Base-by-base conservation (phyloP, 2,888 invertebrate species). In the Aphidius colemani region DNA sequence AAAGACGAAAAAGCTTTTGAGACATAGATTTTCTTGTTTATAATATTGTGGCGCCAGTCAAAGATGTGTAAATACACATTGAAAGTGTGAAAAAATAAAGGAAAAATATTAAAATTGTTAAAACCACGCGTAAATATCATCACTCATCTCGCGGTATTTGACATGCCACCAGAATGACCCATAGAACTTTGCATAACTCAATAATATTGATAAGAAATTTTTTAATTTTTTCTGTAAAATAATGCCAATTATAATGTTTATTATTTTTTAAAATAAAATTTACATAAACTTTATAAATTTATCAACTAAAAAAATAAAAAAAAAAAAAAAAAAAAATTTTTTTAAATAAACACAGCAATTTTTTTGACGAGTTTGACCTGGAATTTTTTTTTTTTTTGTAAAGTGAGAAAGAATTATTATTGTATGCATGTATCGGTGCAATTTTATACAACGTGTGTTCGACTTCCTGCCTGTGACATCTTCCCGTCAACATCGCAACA, bases 401-500 rank as follows among this genome's bases (percentile, higher is more conserved):
- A 1, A 46, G 41, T 43, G 51, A 7, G 51, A 63, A 46, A 48
- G 57, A 11, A 45, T 45, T 18, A 56, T 30, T 30, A 45, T n/a
- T n/a, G 18, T n/a, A 57, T 57, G 57, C 46, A 57, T 39, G 45
- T 45, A 18, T 18, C 2, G 13, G 56, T 13, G 11, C 13, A 11
- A 48, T 48, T 48, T 13, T 70, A 69, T 73, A 73, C 74, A 65
- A 69, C 70, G 71, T 53, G 49, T 57, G 66, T 62, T 79, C 76
- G 75, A 78, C 78, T 79, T 79, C 79, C 79, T 78, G 78, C 65
- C 69, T 51, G 72, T 70, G 74, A 75, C 76, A 79, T 78, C 79
- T 78, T 79, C 75, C 78, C 71, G 70, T 69, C 62, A 67, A 66
- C 64, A 64, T 51, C 53, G 63, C 62, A 64, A 63, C 57, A 51